These are phyloP conservation scores for Cyaniris semiargus DNA, from an alignment of 2,888 invertebrate species.

Conservation along the genomic window DNA sequence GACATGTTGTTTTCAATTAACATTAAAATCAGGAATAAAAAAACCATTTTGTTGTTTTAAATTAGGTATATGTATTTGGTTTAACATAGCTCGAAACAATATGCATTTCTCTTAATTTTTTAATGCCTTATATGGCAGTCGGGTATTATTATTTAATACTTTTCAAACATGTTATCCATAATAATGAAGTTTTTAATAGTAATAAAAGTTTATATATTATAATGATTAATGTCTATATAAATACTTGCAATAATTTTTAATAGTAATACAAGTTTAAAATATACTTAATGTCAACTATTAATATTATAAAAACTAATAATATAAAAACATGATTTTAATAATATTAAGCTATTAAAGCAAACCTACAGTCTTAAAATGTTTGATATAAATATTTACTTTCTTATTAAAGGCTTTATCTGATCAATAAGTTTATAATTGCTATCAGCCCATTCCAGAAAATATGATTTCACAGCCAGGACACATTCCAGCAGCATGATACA, in stretches of 20 bases:
- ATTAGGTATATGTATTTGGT: not conserved
- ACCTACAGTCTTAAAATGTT: not conserved
- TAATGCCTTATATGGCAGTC: not conserved
- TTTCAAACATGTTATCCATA: no score
- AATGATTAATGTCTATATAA: no score
- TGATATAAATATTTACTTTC: not conserved
- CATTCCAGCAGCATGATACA: conserved; percentile 83
- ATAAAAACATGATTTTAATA: conserved; percentile 8
- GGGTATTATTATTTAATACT: no score
- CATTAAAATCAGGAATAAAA: not conserved
- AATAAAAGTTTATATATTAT: not conserved
- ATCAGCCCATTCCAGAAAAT: conserved; percentile 81
- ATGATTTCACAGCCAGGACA: conserved; percentile 75
- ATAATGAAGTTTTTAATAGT: not conserved
- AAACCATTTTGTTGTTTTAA: not conserved
- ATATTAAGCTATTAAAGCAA: not conserved
- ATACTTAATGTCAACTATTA: not conserved
- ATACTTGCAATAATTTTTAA: not conserved
- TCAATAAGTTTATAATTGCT: conserved; percentile 51
- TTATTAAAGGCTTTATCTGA: conserved; percentile 51
- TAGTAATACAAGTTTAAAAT: not conserved
- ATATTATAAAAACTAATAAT: not conserved
- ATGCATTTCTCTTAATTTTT: not conserved
- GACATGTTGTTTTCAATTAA: not conserved
- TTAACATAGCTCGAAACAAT: not conserved